These are phyloP conservation scores for Achroia grisella DNA, from an alignment of 1,140 invertebrate species.

Conservation along the genomic window DNA sequence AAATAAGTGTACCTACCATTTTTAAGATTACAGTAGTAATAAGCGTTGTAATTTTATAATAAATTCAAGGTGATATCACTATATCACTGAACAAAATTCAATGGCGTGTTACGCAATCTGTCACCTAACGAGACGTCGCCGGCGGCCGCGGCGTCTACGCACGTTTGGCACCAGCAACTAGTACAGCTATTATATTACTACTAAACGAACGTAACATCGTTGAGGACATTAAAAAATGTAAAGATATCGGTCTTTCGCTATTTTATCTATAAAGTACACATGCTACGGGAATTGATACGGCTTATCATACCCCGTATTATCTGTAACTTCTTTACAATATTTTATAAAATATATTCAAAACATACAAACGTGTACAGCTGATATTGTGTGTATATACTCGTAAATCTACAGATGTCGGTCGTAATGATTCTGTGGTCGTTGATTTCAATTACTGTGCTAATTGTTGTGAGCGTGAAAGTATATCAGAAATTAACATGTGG, in stretches of 20 bases:
- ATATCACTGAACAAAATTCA: constrained; percentile 17
- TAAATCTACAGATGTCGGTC: background rate
- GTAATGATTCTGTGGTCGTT: constrained; percentile 39
- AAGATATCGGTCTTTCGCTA: background rate
- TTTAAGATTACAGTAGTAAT: no score
- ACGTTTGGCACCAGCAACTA: constrained; percentile 20
- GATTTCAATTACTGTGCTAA: constrained; percentile 18
- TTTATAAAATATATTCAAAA: no score
- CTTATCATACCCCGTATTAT: background rate
- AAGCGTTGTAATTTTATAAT: constrained; percentile 4
- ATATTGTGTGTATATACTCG: no score
- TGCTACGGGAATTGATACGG: background rate
- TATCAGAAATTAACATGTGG: constrained; percentile 58
- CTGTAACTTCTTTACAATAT: background rate
- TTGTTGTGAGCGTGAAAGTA: constrained; percentile 30
- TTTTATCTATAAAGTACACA: no score
- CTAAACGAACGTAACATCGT: constrained; percentile 4
- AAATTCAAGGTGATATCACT: constrained; percentile 27
- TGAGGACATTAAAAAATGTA: background rate
- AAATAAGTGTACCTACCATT: no score
- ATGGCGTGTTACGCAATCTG: constrained; percentile 34
- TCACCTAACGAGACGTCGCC: constrained; percentile 13
- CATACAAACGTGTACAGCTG: no score
- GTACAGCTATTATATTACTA: constrained; percentile 17
- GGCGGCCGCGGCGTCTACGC: constrained; percentile 31